Conservation (phyloP, 1,140 invertebrate genomes). For the Drosophila dunni region DNA sequence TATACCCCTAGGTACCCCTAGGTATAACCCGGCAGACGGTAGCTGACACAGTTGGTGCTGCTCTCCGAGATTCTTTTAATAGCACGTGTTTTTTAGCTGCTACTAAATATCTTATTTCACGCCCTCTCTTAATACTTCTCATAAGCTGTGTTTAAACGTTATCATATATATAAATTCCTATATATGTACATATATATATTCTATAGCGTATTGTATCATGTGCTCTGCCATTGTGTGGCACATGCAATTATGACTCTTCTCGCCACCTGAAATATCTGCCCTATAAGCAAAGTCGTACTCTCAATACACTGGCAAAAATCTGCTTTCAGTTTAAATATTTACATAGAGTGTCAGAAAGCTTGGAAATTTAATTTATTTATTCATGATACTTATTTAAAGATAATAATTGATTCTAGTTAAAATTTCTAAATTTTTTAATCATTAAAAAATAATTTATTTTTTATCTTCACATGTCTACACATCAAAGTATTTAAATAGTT, state of each 20-base stretch:
- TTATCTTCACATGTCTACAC: no score
- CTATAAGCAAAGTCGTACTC: conserved; percentile 4
- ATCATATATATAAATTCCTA: conserved; percentile 6
- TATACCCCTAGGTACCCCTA: no score
- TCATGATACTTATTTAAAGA: no score
- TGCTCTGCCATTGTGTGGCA: conserved; percentile 11
- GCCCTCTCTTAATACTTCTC: background rate
- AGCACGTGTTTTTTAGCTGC: conserved; percentile 28
- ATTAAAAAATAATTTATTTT: no score
- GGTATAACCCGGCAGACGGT: background rate
- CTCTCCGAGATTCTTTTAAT: background rate
- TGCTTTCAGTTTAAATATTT: no score
- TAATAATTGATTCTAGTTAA: no score
- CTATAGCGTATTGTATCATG: conserved; percentile 6
- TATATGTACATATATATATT: background rate
- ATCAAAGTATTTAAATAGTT: no score
- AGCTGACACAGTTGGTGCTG: background rate
- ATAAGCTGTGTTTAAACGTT: background rate
- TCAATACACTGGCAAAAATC: background rate
- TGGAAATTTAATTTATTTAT: no score
- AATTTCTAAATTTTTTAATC: no score
- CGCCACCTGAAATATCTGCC: conserved; percentile 26
- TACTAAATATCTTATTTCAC: conserved; percentile 15
- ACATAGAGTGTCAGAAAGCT: no score
- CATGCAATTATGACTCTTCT: conserved; percentile 17